Evolutionary conservation across 2,113 vertebrate species (phyloP).

Genomic region (Neomonachus schauinslandi): DNA sequence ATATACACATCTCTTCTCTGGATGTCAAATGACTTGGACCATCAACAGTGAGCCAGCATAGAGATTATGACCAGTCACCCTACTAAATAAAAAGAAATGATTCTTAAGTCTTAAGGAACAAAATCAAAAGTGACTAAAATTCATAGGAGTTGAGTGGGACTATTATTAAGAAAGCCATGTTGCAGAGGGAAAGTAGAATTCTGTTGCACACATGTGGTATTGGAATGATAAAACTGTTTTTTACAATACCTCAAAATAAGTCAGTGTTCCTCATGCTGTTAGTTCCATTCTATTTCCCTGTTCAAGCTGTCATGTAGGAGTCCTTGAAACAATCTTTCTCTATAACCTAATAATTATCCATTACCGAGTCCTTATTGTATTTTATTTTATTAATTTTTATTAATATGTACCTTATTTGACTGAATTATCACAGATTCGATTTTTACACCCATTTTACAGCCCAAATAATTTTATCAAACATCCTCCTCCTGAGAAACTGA

Average conservation of each 20-base stretch:
- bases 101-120: background rate
- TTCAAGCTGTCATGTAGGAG: background rate
- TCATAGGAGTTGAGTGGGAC: background rate
- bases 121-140: background rate
- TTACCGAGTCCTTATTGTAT: background rate
- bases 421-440: background rate
- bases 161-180: background rate
- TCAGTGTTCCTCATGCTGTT: background rate
- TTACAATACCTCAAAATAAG: background rate
- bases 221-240: background rate
- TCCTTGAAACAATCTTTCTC: background rate
- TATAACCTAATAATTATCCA: background rate
- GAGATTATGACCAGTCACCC: background rate
- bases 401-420: background rate
- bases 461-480: background rate
- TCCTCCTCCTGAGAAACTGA: background rate
- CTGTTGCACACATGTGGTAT: background rate
- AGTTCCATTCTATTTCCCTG: background rate
- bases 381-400: background rate
- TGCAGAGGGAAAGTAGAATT: background rate
- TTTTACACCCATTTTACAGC: background rate
- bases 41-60: background rate
- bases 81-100: background rate
- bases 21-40: background rate
- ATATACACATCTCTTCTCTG: background rate